phyloP scores from a whole-genome alignment of 2,113 vertebrate species.

The Dasyurus viverrinus region DNA sequence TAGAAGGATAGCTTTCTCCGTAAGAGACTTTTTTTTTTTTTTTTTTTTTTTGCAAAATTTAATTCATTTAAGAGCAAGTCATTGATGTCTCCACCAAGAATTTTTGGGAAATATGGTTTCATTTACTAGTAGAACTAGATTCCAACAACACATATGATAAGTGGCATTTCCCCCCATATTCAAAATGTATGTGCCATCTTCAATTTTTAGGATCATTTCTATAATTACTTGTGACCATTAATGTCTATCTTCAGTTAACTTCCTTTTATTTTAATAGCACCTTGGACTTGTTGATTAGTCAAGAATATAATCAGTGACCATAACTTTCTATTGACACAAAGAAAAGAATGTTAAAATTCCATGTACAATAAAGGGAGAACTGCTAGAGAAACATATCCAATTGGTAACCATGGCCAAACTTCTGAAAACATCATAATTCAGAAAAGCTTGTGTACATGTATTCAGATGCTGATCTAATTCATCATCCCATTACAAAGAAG shows the following conservation, averaged over 20 bases:
- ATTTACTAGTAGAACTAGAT: not conserved
- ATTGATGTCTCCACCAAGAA: not conserved
- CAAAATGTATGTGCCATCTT: not conserved
- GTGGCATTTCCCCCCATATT: not conserved
- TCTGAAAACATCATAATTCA: not conserved
- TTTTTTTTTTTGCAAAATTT: not conserved
- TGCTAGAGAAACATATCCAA: not conserved
- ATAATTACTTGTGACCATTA: conserved; percentile 37
- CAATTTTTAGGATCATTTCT: conserved; percentile 19
- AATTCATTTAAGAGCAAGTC: not conserved
- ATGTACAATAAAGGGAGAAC: not conserved
- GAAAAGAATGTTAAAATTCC: not conserved
- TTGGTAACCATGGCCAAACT: conserved; percentile 13
- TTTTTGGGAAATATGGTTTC: not conserved
- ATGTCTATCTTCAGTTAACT: not conserved
- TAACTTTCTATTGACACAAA: not conserved
- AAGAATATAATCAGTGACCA: not conserved
- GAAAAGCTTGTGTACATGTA: not conserved
- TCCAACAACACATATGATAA: not conserved
- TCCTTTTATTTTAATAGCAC: conserved; percentile 15
- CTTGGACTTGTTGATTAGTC: not conserved
- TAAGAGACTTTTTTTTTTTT: not conserved
- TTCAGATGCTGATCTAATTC: conserved; percentile 16
- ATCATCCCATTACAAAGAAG: conserved; percentile 31
- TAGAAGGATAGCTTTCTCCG: not conserved